Evolutionary conservation across 2,797 vertebrate species (phyloP).

Genomic region (Karalla daura): DNA sequence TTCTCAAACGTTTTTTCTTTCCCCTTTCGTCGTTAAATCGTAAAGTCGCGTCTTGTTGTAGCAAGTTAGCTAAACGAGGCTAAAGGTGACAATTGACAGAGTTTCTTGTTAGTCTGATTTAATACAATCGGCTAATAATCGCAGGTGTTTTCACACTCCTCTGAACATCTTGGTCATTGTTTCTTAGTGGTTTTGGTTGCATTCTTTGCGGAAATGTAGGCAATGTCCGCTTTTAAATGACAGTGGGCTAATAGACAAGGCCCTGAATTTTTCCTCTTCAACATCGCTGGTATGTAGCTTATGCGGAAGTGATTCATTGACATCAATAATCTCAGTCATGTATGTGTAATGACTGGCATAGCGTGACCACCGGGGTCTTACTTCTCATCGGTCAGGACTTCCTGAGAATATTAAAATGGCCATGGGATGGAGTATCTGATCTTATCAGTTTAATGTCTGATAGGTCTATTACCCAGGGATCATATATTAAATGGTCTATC

Average conservation of each 20-base stretch:
- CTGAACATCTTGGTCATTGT: too few species aligned
- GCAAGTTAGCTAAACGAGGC: background rate
- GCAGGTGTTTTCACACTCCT: too few species aligned
- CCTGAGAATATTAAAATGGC: too few species aligned
- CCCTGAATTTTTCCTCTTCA: background rate
- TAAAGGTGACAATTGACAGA: background rate
- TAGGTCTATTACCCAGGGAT: too few species aligned
- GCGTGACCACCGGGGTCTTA: background rate
- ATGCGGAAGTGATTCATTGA: slow-evolving; percentile 71
- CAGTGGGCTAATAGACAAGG: slow-evolving; percentile 24
- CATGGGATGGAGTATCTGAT: too few species aligned
- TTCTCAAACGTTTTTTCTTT: too few species aligned
- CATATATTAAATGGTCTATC: too few species aligned
- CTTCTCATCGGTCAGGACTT: background rate
- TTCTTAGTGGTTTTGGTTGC: too few species aligned
- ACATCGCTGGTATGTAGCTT: slow-evolving; percentile 48
- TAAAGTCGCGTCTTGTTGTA: background rate
- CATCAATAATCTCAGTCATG: slow-evolving; percentile 48
- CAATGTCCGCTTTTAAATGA: slow-evolving; percentile 31
- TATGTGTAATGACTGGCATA: slow-evolving; percentile 71
- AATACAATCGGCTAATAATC: background rate
- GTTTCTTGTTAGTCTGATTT: background rate
- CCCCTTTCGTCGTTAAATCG: background rate
- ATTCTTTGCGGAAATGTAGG: slow-evolving; percentile 46
- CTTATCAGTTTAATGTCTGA: too few species aligned